Evolutionary conservation across 2,113 vertebrate species (phyloP).

Genomic region (Hystrix brachyura): DNA sequence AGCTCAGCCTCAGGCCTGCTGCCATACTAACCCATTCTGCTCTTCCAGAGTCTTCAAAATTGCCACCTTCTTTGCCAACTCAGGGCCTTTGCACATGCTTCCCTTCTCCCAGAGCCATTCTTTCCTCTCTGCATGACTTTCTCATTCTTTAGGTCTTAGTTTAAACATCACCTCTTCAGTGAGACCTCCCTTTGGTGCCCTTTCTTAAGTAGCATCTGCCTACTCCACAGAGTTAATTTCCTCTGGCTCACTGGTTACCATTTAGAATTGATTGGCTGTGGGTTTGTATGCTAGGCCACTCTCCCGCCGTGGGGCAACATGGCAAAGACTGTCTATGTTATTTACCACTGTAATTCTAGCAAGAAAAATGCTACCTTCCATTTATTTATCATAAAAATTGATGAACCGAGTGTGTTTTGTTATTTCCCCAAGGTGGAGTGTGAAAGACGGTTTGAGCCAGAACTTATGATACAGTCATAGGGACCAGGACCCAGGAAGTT

Average conservation of each 20-base stretch:
- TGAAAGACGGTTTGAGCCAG: not conserved
- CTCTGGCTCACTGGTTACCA: not conserved
- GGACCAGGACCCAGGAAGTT: not conserved
- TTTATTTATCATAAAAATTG: not conserved
- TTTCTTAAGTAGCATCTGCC: not conserved
- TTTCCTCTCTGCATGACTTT: not conserved
- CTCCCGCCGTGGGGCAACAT: not conserved
- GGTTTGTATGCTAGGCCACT: not conserved
- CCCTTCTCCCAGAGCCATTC: not conserved
- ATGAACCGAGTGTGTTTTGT: not conserved
- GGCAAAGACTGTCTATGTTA: not conserved
- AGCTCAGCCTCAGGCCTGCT: no score
- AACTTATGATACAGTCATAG: not conserved
- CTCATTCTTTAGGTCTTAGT: not conserved
- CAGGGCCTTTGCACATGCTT: not conserved
- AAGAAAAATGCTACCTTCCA: not conserved
- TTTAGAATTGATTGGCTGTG: not conserved
- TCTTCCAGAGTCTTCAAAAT: not conserved
- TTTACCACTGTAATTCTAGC: not conserved
- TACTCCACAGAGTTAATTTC: not conserved
- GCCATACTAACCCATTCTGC: not conserved
- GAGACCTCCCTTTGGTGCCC: not conserved
- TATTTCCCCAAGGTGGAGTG: not conserved
- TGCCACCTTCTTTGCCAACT: not conserved
- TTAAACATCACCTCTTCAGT: not conserved